Evolutionary conservation across 2,888 invertebrate species (phyloP).

Genomic region (Chloroclystis v-ata): DNA sequence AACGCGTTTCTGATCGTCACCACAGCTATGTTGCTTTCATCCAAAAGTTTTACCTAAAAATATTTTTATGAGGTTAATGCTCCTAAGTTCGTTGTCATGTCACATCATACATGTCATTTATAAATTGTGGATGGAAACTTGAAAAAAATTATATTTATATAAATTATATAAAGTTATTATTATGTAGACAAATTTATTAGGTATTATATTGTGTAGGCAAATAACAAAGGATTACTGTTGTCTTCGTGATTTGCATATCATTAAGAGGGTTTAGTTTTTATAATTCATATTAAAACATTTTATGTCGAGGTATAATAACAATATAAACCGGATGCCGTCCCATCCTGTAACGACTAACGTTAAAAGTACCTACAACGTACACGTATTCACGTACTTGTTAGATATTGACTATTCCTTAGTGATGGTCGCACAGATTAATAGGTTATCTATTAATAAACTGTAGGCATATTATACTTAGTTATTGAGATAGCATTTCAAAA

Average conservation of each 20-base stretch:
- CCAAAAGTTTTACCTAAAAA: conserved; percentile 67
- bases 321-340: conserved; percentile 14
- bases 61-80: conserved; percentile 30
- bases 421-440: too few relatives aligned
- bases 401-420: too few relatives aligned
- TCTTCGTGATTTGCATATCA: conserved; percentile 14
- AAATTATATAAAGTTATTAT: too few relatives aligned
- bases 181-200: too few relatives aligned
- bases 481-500: too few relatives aligned
- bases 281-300: conserved; percentile 4
- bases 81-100: conserved; percentile 8
- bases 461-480: too few relatives aligned
- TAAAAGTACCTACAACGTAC: background rate
- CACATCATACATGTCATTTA: background rate
- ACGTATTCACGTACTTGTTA: too few relatives aligned
- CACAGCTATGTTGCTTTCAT: conserved; percentile 59
- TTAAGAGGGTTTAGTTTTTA: background rate
- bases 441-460: too few relatives aligned
- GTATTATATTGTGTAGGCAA: too few relatives aligned
- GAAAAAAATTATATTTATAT: background rate
- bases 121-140: background rate
- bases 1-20: conserved; percentile 58
- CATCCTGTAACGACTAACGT: conserved; percentile 2
- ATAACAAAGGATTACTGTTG: conserved; percentile 16
- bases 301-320: conserved; percentile 2